phyloP scores from a whole-genome alignment of 2,888 invertebrate species.

The Herminia tarsipennalis region DNA sequence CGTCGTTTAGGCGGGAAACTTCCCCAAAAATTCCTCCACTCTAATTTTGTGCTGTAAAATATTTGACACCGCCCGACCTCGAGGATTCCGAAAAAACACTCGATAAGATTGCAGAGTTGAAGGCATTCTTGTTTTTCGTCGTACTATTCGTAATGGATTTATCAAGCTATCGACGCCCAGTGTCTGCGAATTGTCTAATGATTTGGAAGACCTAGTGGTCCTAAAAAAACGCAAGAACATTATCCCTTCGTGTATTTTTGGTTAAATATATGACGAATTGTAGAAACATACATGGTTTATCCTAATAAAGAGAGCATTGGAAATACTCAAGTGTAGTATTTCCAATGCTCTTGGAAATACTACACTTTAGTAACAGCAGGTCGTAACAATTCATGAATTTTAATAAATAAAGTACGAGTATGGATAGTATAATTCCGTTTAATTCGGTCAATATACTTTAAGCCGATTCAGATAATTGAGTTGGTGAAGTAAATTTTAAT shows the following conservation, averaged over 20 bases:
- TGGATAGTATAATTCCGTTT: slow-evolving; percentile 8
- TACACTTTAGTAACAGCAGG: slow-evolving; percentile 20
- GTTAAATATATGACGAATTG: too few species aligned
- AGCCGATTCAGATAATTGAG: slow-evolving; percentile 40
- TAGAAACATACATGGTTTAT: too few species aligned
- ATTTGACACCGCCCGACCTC: slow-evolving; percentile 55
- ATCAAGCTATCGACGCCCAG: slow-evolving; percentile 36
- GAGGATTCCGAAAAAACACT: slow-evolving; percentile 37
- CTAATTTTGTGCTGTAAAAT: slow-evolving; percentile 53
- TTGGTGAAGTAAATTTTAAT: slow-evolving; percentile 34
- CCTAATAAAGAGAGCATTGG: too few species aligned
- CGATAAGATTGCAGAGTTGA: slow-evolving; percentile 38
- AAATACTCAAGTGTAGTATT: too few species aligned
- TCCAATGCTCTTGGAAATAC: too few species aligned
- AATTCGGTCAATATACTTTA: slow-evolving; percentile 35
- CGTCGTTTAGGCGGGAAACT: slow-evolving; percentile 59
- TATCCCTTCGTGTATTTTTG: too few species aligned
- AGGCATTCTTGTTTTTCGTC: slow-evolving; percentile 34
- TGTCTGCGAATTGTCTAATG: slow-evolving; percentile 36
- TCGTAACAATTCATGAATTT: slow-evolving; percentile 38
- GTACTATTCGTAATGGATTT: slow-evolving; percentile 40
- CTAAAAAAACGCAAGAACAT: slow-evolving; percentile 14
- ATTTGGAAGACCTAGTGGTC: slow-evolving; percentile 27
- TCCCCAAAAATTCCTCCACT: slow-evolving; percentile 58
- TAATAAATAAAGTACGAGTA: slow-evolving; percentile 34